Conservation (phyloP, 2,888 invertebrate species). For the Strigamia maritima region DNA sequence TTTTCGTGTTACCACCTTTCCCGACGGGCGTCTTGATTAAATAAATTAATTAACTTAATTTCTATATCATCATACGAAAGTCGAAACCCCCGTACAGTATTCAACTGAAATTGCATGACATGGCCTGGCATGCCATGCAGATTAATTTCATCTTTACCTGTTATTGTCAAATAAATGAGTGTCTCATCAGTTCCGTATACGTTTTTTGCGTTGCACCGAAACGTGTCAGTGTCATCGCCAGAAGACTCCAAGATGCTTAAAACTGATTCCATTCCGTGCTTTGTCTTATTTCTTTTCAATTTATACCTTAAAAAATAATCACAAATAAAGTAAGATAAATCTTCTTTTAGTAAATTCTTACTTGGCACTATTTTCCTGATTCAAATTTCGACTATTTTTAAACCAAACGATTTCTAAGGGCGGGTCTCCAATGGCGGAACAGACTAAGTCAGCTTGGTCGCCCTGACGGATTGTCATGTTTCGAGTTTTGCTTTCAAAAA, state of each 20-base stretch:
- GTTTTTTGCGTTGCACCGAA: slow-evolving; percentile 56
- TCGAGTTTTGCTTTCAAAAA: slow-evolving; percentile 47
- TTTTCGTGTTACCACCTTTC: neutral
- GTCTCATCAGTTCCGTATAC: slow-evolving; percentile 55
- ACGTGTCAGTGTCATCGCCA: slow-evolving; percentile 26
- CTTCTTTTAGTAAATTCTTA: neutral
- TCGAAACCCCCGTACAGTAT: too few species aligned
- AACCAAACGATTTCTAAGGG: slow-evolving; percentile 52
- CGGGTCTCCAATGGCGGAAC: slow-evolving; percentile 52
- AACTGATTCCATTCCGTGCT: slow-evolving; percentile 31
- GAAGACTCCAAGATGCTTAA: slow-evolving; percentile 28
- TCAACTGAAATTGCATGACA: too few species aligned
- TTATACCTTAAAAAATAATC: neutral
- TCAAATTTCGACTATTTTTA: slow-evolving; percentile 43
- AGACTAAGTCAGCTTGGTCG: slow-evolving; percentile 50
- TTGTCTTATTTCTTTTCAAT: slow-evolving; percentile 28
- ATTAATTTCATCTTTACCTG: slow-evolving; percentile 50
- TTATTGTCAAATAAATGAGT: slow-evolving; percentile 54
- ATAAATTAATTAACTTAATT: slow-evolving; percentile 3
- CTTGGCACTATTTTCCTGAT: slow-evolving; percentile 23
- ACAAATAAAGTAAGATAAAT: neutral
- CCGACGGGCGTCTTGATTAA: slow-evolving; percentile 16
- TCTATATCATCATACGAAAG: neutral
- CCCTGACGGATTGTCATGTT: slow-evolving; percentile 50
- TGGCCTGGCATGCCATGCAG: neutral